Conservation (phyloP, 2,113 vertebrate genomes). For the Phylloscopus whistleri region DNA sequence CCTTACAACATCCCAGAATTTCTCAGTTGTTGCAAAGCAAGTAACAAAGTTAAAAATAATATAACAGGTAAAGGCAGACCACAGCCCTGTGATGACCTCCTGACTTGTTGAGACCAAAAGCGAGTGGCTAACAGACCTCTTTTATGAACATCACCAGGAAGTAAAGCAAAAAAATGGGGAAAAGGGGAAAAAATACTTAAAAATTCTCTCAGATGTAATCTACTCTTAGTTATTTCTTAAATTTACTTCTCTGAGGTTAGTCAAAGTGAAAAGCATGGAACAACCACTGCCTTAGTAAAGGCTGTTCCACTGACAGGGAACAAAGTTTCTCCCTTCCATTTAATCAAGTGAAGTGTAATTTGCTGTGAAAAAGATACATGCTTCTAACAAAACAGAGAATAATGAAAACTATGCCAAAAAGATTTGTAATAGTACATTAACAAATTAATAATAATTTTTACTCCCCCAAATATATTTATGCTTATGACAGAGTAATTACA, state of each 20-base stretch:
- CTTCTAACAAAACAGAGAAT: not conserved
- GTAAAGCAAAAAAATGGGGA: not conserved
- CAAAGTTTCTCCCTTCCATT: not conserved
- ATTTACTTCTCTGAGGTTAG: not conserved
- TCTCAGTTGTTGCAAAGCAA: not conserved
- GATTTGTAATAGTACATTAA: not conserved
- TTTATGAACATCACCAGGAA: not conserved
- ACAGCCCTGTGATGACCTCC: not conserved
- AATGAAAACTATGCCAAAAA: not conserved
- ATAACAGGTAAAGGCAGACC: not conserved
- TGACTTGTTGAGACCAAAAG: not conserved
- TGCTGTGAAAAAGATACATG: not conserved
- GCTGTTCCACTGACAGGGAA: not conserved
- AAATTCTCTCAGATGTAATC: not conserved
- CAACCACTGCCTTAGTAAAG: not conserved
- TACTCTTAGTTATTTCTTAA: not conserved
- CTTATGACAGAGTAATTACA: not conserved
- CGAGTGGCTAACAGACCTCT: not conserved
- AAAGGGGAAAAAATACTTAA: rapidly evolving
- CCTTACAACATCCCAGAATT: not conserved
- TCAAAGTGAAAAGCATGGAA: not conserved
- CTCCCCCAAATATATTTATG: not conserved
- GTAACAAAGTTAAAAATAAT: not conserved
- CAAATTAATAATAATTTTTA: not conserved
- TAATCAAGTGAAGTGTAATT: not conserved